These are phyloP conservation scores for Tanytarsus gracilentus DNA, from an alignment of 2,888 invertebrate species.

Conservation along the genomic window DNA sequence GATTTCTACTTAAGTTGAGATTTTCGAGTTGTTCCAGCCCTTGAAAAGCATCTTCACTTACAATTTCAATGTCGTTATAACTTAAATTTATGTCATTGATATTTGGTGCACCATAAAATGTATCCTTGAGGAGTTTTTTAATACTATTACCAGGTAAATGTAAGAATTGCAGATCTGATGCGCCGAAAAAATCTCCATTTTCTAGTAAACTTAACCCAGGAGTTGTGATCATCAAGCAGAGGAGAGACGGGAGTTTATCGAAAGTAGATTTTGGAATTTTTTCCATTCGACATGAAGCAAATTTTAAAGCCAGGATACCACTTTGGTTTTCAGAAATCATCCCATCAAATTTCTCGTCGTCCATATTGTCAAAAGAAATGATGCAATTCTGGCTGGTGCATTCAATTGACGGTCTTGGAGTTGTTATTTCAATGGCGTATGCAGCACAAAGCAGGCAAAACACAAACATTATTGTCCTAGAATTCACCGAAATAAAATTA, in stretches of 20 bases:
- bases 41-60: slow-evolving; percentile 8
- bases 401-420: not conserved
- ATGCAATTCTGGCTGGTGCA: slow-evolving; percentile 16
- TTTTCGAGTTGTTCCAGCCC: slow-evolving; percentile 15
- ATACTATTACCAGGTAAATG: slow-evolving; percentile 15
- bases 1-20: slow-evolving; percentile 12
- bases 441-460: not conserved
- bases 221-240: slow-evolving; percentile 9
- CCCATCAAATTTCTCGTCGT: not conserved
- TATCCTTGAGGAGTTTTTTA: not conserved
- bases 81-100: slow-evolving; percentile 20
- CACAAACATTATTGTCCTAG: not conserved
- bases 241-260: slow-evolving; percentile 2
- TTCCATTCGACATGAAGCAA: slow-evolving; percentile 1
- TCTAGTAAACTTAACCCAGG: slow-evolving; percentile 1
- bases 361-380: slow-evolving; percentile 12
- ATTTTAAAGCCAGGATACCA: slow-evolving; percentile 9
- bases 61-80: slow-evolving; percentile 11
- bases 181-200: not conserved
- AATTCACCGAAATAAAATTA: not conserved
- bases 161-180: slow-evolving; percentile 13
- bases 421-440: not conserved
- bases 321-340: not conserved
- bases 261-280: slow-evolving; percentile 5
- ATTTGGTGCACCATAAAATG: slow-evolving; percentile 6